phyloP scores from a whole-genome alignment of 92 coral and sea anemone genomes.

The Virgularia gustaviana region DNA sequence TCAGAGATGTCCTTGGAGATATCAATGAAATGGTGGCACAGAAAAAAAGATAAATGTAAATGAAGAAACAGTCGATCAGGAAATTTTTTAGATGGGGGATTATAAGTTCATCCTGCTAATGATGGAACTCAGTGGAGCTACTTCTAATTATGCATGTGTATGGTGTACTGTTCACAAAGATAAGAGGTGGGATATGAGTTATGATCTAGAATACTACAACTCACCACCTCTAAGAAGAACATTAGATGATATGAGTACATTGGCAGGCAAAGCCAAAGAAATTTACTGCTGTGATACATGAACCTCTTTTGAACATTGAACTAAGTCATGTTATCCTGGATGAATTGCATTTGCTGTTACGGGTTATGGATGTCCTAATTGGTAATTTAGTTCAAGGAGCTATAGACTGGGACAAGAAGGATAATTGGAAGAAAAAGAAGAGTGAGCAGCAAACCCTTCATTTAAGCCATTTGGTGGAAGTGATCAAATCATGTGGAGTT shows the following conservation, averaged over 20 bases:
- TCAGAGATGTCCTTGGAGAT: constrained; percentile 49
- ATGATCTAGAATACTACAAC: constrained; percentile 47
- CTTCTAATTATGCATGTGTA: constrained; percentile 51
- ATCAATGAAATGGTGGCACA: constrained; percentile 37
- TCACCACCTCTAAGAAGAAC: constrained; percentile 45
- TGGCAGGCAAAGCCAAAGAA: constrained; percentile 47
- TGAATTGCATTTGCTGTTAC: constrained; percentile 56
- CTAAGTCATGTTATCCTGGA: constrained; percentile 54
- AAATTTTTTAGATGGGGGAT: constrained; percentile 53
- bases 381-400: constrained; percentile 48
- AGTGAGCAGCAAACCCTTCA: constrained; percentile 37
- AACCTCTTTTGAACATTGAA: constrained; percentile 54
- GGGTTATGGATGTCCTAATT: constrained; percentile 53
- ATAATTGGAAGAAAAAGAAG: constrained; percentile 41
- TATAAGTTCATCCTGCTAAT: constrained; percentile 58
- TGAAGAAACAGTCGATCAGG: constrained; percentile 31
- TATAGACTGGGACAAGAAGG: constrained; percentile 44
- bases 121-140: constrained; percentile 57
- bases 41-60: constrained; percentile 38
- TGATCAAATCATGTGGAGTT: constrained; percentile 3
- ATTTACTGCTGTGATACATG: constrained; percentile 52
- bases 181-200: constrained; percentile 28
- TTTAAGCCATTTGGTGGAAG: constrained; percentile 24
- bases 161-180: constrained; percentile 58
- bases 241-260: constrained; percentile 29